Evolutionary conservation across 1,140 invertebrate genomes (phyloP).

Genomic region (Lucilia sericata): DNA sequence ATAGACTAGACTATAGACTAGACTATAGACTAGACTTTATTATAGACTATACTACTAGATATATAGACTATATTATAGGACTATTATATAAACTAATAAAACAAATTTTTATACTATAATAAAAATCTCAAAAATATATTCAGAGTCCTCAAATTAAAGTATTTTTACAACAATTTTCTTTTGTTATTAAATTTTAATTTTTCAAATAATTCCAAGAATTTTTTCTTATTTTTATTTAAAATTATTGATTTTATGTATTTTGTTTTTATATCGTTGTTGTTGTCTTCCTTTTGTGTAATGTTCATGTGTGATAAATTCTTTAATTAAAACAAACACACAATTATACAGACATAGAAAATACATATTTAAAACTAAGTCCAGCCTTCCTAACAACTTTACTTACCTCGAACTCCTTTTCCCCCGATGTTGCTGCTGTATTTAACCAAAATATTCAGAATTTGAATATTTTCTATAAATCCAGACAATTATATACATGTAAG

Average conservation of each 20-base stretch:
- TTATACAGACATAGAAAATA: neutral
- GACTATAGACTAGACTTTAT: no score
- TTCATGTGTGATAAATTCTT: constrained; percentile 34
- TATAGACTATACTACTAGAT: no score
- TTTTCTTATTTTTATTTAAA: constrained; percentile 23
- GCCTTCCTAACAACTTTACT: neutral
- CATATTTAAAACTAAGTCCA: neutral
- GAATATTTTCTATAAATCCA: constrained; percentile 24
- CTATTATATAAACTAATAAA: no score
- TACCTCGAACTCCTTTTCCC: neutral
- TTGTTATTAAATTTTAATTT: no score
- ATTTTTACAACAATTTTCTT: no score
- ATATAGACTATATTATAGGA: no score
- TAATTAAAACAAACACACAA: constrained; percentile 42
- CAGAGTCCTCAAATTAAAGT: no score
- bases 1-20: no score
- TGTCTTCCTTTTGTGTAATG: neutral
- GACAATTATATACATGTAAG: neutral
- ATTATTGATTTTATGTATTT: constrained; percentile 37
- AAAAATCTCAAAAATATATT: no score
- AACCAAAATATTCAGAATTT: constrained; percentile 5
- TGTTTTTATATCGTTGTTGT: no score
- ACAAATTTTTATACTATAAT: no score
- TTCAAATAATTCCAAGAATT: neutral
- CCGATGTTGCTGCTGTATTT: neutral